Conservation (phyloP, 1,140 invertebrate genomes). For the Drosophila pruinosa region DNA sequence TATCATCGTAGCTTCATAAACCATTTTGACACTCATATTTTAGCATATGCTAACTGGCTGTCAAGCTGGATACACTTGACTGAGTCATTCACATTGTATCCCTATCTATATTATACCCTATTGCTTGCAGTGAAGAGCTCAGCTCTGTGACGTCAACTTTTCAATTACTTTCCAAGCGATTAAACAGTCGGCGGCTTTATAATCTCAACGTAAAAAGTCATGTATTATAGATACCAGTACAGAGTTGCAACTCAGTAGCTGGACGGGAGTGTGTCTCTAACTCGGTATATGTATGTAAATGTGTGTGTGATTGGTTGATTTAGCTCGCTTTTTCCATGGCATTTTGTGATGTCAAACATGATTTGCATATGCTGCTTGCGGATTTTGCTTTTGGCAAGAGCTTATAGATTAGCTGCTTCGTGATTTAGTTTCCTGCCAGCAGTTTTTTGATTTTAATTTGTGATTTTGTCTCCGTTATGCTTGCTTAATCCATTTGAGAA, state of each 20-base stretch:
- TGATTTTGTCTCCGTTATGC: background rate
- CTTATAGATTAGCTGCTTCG: conserved; percentile 62
- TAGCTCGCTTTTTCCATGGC: conserved; percentile 31
- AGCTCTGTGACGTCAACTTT: conserved; percentile 59
- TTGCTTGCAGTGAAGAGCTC: background rate
- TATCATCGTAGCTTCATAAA: background rate
- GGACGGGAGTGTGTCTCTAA: background rate
- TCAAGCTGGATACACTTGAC: conserved; percentile 29
- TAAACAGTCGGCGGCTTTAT: conserved; percentile 78
- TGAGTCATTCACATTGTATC: conserved; percentile 11
- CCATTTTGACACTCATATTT: background rate
- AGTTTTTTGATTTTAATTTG: conserved; percentile 14
- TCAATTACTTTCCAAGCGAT: conserved; percentile 78
- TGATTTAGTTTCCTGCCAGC: conserved; percentile 32
- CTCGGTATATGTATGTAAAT: background rate
- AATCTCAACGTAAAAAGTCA: conserved; percentile 69
- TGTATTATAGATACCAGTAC: conserved; percentile 71
- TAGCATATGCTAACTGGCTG: conserved; percentile 13
- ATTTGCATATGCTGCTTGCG: conserved; percentile 70
- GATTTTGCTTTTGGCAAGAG: conserved; percentile 41
- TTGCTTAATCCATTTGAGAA: background rate
- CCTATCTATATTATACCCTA: background rate
- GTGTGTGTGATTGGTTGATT: conserved; percentile 5
- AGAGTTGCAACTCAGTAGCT: conserved; percentile 19
- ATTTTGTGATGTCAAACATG: conserved; percentile 72